Percentiles rank a stretch among this genome's conserved stretches.
These are phyloP conservation scores for Phrynocephalus forsythii DNA, from an alignment of 2,797 vertebrate species.

Conservation along the genomic window DNA sequence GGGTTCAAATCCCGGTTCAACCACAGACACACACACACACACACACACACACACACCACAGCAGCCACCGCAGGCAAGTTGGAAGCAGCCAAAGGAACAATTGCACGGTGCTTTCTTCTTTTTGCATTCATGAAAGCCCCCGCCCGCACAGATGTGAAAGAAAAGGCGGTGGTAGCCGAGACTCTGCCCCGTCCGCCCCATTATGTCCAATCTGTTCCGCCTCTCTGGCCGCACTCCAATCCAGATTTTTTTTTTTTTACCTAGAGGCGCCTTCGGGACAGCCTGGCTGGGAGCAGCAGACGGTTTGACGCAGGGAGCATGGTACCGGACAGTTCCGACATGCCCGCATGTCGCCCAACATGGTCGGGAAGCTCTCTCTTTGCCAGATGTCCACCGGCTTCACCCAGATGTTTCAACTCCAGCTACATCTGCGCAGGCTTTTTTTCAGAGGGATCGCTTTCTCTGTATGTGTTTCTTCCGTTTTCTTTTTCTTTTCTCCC, in stretches of 20 bases:
- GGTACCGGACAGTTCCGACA: neutral
- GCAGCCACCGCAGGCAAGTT: too few relatives aligned
- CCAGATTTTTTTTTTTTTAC: fast-evolving
- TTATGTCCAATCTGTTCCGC: neutral
- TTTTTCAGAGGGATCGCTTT: neutral
- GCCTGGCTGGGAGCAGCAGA: neutral
- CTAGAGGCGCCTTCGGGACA: neutral
- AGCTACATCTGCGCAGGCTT: constrained; percentile 48
- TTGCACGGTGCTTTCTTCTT: too few relatives aligned
- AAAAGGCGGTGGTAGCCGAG: too few relatives aligned
- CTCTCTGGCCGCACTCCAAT: fast-evolving
- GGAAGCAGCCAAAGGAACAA: too few relatives aligned
- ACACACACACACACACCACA: too few relatives aligned
- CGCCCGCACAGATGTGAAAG: too few relatives aligned
- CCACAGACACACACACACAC: too few relatives aligned
- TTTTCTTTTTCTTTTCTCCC: too few relatives aligned
- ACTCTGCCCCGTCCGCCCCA: neutral
- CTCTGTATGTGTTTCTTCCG: too few relatives aligned
- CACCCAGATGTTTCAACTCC: constrained; percentile 61
- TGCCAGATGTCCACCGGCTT: constrained; percentile 51
- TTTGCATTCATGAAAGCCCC: too few relatives aligned
- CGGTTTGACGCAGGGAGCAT: neutral
- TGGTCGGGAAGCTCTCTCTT: fast-evolving
- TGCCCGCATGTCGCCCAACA: fast-evolving
- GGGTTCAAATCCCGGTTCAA: too few relatives aligned